phyloP scores from a whole-genome alignment of 2,113 vertebrate species.

The Zapus hudsonius region DNA sequence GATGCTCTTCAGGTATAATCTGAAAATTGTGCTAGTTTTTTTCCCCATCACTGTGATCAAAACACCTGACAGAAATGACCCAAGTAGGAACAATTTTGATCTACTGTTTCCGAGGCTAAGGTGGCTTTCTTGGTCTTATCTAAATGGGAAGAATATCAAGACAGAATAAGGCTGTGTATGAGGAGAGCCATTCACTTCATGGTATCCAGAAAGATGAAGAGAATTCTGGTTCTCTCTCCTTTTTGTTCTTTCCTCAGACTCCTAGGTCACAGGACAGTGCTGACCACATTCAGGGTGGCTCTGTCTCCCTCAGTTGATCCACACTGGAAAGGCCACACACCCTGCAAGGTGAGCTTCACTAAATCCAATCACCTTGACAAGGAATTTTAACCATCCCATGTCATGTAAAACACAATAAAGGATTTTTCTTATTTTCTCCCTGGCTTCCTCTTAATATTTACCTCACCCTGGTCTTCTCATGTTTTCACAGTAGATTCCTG shows the following conservation, averaged over 20 bases:
- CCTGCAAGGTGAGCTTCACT: no score
- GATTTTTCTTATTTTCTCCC: not conserved
- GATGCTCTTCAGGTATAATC: not conserved
- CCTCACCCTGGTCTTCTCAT: not conserved
- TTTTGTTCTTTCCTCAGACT: not conserved
- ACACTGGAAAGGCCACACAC: not conserved
- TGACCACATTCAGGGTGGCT: not conserved
- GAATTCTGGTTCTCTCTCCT: not conserved
- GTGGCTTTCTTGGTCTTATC: not conserved
- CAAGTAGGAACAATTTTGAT: not conserved
- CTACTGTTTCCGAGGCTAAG: not conserved
- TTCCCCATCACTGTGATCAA: not conserved
- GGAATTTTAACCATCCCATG: not conserved
- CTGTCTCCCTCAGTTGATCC: not conserved
- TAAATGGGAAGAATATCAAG: not conserved
- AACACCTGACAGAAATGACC: not conserved
- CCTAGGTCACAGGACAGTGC: not conserved
- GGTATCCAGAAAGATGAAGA: not conserved
- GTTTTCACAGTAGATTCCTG: not conserved
- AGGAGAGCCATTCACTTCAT: not conserved
- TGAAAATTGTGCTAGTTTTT: not conserved
- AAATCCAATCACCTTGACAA: not conserved
- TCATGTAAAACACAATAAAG: not conserved
- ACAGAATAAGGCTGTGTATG: not conserved
- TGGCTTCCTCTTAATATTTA: not conserved